Evolutionary conservation across 2,888 invertebrate genomes (phyloP), one percentile per base, ranked within the genome.

Genomic region (Panzeria rudis): DNA sequence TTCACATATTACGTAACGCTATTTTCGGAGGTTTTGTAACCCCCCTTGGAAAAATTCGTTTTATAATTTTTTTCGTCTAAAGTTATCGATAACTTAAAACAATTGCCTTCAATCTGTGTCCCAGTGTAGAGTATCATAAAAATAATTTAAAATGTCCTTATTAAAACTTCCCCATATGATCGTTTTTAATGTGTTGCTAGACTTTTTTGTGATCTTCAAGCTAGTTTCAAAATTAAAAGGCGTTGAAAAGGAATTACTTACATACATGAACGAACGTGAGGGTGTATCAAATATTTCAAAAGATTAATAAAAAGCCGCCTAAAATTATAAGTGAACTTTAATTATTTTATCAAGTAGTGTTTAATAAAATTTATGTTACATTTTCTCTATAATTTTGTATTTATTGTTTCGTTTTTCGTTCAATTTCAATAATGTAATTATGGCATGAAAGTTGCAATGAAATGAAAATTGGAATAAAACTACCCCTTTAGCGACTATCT

Each of bases 271-370:
- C 25, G 64, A 52, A 82, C 82, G 71, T 85, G 85, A 78, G 85
- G 78, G 73, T 78, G 72, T 85, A 85, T 85, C 75, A 71, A 69
- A 85, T 85, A 50, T 78, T 78, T 78, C 62, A 85, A 64, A 85
- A 56, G 73, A 78, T 38, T 35, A 71, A 20, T 20, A 38, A 54
- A 66, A 82, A 59, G 82, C 82, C 85, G 85, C 64, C 64, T 69
- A 68, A 69, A 78, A 56, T 52, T 73, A 66, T 76, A 69, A 80
- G 84, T 79, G 84, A 76, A 75, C 76, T 59, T 80, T 84, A 84
- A 84, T 84, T 84, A 71, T 71, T 71, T 76, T 15, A 64, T 80
- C 52, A 47, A 75, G 50, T 71, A 76, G 47, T 59, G 47, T 59
- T 84, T 84, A 64, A 84, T 71, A 41, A 76, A 69, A 79, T 54